Base-by-base conservation (phyloP, 2,888 invertebrate species). In the Chymomyza caudatula region DNA sequence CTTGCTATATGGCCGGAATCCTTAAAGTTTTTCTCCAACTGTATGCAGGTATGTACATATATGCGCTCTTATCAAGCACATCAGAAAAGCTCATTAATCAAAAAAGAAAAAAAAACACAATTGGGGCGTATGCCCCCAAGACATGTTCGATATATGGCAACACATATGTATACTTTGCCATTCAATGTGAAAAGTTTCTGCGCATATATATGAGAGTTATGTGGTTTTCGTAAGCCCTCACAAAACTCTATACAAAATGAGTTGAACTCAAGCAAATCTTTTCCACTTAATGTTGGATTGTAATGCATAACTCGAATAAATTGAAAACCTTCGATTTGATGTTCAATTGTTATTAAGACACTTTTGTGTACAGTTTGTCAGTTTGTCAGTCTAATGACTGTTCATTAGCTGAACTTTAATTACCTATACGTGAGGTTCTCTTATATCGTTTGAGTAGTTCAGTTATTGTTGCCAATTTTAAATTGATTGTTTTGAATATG, bases 31-130 rank as follows among this genome's bases (percentile, higher is more conserved):
- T 37, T 37, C 29, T 37, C 29, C n/a, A n/a, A 37, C 11, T 37
- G 29, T 11, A 37, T 37, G 0, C 11, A 37, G 11, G 29, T 37
- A 11, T 11, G 29, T 37, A 37, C 11, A 37, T 20, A 52, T n/a
- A 51, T 22, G 23, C 37, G 55, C 56, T 69, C 69, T 68, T 70
- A 70, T 70, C 69, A 65, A 60, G 58, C 60, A 71, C 65, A 65
- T 71, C 66, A 52, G 57, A 53, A 17, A 49, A 6, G 55, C 71
- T 71, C 57, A 70, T 70, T 66, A 70, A 70, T 70, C 69, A 66
- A 71, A 55, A 60, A 11, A 37, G 29, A 11, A 37, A 37, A 37
- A 4, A 37, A 37, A 37, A 37, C 2, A 37, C 1, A 11, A 2
- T 37, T 11, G 11, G 29, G 29, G 29, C 29, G 29, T 37, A 11